Evolutionary conservation across 2,797 vertebrate genomes (phyloP), one percentile per base, ranked within the genome.

Genomic region (Muscicapa comitata): DNA sequence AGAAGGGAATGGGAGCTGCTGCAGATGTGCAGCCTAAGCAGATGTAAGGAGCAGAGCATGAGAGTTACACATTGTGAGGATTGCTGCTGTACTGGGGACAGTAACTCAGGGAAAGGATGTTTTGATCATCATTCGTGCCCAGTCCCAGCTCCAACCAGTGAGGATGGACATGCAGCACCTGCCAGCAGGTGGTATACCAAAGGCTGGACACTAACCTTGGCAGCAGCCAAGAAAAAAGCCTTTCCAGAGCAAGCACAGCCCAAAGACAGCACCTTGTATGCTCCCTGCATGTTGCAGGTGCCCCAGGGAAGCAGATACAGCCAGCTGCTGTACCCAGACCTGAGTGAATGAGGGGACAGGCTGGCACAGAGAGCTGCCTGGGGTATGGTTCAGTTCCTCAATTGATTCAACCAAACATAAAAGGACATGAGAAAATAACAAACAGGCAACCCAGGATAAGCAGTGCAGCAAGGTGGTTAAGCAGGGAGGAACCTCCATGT

Each of bases 41-140:
- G 40, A 58, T 31, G 5, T 11, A 76, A 72, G 78, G 54, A 91
- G 65, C 68, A 83, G 42, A 84, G 40, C 45, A 20, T 5, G 7
- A 62, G 38, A 86, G 37, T 54, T 8, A 42, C 0, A 4, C 3
- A 9, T 13, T 26, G 17, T 0, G 0, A 71, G 37, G 45, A 63
- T 1, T 59, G 58, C 58, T 73, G 35, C 29, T 61, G 26, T 29
- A 47, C 35, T 8, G 15, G 50, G 58, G 23, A 50, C 28, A 67
- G 48, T 16, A 73, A 72, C 28, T 58, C 40, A 13, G 33, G 47
- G 51, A 38, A 72, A 75, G 31, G 62, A 58, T 0, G 0, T 53
- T 88, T 57, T 72, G n/a, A 31, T 67, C 1, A 0, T 72, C 62
- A 58, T 13, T 23, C 0, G 0, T 37, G 24, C 18, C 45, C 67